phyloP scores from a whole-genome alignment of 2,797 vertebrate species.

The Momotus momota region DNA sequence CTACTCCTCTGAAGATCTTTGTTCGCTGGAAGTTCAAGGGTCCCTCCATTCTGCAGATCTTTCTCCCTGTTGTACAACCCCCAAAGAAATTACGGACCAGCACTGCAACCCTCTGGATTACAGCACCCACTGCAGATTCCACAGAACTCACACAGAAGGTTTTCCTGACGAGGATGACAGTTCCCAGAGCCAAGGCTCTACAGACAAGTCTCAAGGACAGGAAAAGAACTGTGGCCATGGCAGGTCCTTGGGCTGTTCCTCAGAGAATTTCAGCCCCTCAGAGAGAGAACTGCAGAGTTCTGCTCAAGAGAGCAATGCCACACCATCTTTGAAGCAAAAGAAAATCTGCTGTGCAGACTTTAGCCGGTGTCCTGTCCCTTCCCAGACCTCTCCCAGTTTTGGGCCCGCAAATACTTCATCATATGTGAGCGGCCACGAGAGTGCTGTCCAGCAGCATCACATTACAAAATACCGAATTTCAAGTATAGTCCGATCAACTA shows the following conservation, averaged over 20 bases:
- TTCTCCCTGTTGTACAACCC: conserved; percentile 80
- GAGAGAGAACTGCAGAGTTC: conserved; percentile 60
- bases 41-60: conserved; percentile 79
- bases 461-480: conserved; percentile 78
- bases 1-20: conserved; percentile 88
- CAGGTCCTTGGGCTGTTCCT: conserved; percentile 82
- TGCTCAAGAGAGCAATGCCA: conserved; percentile 55
- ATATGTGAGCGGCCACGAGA: conserved; percentile 13
- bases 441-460: conserved; percentile 68
- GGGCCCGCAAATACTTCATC: conserved; percentile 57
- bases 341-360: conserved; percentile 88
- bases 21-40: conserved; percentile 88
- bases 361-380: conserved; percentile 79
- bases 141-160: conserved; percentile 64
- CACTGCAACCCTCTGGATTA: conserved; percentile 84
- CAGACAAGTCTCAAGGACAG: conserved; percentile 66
- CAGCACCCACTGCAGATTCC: conserved; percentile 67
- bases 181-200: conserved; percentile 77
- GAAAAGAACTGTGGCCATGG: conserved; percentile 62
- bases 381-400: conserved; percentile 77
- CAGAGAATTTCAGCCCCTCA: conserved; percentile 78
- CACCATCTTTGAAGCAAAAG: conserved; percentile 75
- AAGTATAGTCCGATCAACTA: conserved; percentile 91
- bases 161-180: conserved; percentile 64
- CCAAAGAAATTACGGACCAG: conserved; percentile 72